A percentile compares a stretch with the other conserved stretches of the same genome.
Conservation (phyloP, 2,888 invertebrate species). For the Drosophila conformis region DNA sequence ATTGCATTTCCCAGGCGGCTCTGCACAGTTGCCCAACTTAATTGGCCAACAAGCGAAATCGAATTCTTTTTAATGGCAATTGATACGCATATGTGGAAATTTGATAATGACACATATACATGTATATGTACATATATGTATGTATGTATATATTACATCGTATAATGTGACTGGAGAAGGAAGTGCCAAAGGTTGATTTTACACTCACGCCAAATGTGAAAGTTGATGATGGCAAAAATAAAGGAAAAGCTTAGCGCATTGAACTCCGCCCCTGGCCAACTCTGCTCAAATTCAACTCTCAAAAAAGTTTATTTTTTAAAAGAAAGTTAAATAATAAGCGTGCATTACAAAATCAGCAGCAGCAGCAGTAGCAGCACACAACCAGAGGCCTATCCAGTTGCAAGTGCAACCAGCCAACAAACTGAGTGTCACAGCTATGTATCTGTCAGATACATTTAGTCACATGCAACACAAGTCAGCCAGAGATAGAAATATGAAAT, state of each 20-base stretch:
- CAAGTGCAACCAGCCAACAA: constrained; percentile 25
- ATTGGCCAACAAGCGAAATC: constrained; percentile 32
- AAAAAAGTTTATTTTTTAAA: constrained; percentile 32
- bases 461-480: constrained; percentile 4
- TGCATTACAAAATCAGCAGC: constrained; percentile 51
- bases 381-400: constrained; percentile 52
- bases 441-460: constrained; percentile 31
- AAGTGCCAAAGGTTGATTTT: constrained; percentile 70
- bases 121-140: neutral
- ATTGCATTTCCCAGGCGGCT: constrained; percentile 43
- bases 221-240: constrained; percentile 56
- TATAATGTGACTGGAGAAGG: constrained; percentile 28
- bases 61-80: constrained; percentile 15
- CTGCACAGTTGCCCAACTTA: constrained; percentile 39
- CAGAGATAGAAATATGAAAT: constrained; percentile 24
- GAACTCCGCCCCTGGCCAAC: constrained; percentile 56
- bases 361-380: neutral
- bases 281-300: constrained; percentile 12
- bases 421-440: constrained; percentile 34
- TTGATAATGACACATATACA: constrained; percentile 21
- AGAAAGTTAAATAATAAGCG: constrained; percentile 74
- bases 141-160: neutral
- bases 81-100: constrained; percentile 29
- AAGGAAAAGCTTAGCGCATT: constrained; percentile 69
- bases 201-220: constrained; percentile 59